Percentiles rank a stretch among this genome's conserved stretches.
Conservation (phyloP, 2,113 vertebrate species). For the Dicerorhinus sumatrensis region DNA sequence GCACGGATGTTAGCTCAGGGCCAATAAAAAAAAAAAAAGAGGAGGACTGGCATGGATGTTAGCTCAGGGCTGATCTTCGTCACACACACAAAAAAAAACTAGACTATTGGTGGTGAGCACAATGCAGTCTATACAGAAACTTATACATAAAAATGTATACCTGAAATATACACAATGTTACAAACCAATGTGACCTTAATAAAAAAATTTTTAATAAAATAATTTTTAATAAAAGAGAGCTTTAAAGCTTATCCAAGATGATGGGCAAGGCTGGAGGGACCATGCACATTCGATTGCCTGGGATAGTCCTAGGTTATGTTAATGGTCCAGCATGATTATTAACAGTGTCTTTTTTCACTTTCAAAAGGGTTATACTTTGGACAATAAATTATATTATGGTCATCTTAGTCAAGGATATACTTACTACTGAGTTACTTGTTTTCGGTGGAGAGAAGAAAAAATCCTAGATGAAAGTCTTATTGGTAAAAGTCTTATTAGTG, state of each 20-base stretch:
- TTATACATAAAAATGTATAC: too few species aligned
- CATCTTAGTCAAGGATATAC: not conserved
- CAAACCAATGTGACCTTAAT: too few species aligned
- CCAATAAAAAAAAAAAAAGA: too few species aligned
- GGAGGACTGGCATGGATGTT: too few species aligned
- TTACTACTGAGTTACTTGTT: conserved; percentile 11
- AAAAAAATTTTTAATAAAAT: too few species aligned
- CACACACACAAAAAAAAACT: too few species aligned
- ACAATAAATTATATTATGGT: not conserved
- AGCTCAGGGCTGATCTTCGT: too few species aligned
- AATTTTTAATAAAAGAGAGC: not conserved
- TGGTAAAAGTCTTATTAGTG: not conserved
- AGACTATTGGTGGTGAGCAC: too few species aligned
- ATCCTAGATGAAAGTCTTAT: not conserved
- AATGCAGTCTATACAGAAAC: too few species aligned
- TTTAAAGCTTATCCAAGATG: conserved; percentile 13
- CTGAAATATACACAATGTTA: too few species aligned
- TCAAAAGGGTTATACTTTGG: not conserved
- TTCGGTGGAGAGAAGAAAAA: not conserved
- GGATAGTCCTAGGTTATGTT: not conserved
- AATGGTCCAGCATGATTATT: not conserved
- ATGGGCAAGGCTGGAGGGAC: not conserved
- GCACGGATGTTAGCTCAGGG: too few species aligned
- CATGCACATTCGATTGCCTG: not conserved
- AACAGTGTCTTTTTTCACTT: conserved; percentile 20